Evolutionary conservation across 2,797 vertebrate genomes (phyloP).

Genomic region (Urophycis tenuis): DNA sequence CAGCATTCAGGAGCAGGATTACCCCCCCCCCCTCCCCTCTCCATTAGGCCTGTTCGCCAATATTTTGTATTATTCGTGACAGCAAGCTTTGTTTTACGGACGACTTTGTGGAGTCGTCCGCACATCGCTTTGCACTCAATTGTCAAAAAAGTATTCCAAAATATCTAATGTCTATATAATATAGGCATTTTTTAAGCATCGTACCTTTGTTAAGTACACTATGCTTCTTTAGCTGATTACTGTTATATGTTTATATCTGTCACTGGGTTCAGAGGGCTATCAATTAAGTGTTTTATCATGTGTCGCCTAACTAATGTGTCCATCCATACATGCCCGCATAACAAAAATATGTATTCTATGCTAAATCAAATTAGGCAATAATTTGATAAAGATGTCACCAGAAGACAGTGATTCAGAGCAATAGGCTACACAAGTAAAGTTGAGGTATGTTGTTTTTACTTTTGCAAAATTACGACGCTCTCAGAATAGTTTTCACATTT

Average conservation of each 20-base stretch:
- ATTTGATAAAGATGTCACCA: neutral
- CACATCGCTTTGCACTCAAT: constrained; percentile 43
- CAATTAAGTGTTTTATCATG: neutral
- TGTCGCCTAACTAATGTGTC: neutral
- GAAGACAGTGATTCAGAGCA: neutral
- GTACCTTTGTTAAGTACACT: neutral
- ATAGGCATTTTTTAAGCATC: too few relatives aligned
- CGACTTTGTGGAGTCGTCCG: constrained; percentile 54
- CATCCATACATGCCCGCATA: neutral
- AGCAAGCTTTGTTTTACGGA: constrained; percentile 55
- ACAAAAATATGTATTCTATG: neutral
- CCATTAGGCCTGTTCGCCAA: constrained; percentile 66
- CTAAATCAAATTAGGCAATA: neutral
- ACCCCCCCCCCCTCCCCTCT: constrained; percentile 64
- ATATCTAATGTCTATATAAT: neutral
- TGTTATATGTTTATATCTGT: neutral
- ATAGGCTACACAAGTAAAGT: neutral
- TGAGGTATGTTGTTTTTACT: neutral
- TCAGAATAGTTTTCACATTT: neutral
- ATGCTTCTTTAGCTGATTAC: neutral
- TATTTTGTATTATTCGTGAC: constrained; percentile 72
- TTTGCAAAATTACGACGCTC: neutral
- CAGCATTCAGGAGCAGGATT: constrained; percentile 73
- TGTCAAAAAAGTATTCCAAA: neutral
- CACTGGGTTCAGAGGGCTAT: neutral